Evolutionary conservation across 2,888 invertebrate species (phyloP).

Genomic region (Cataglyphis rosenhaueri): DNA sequence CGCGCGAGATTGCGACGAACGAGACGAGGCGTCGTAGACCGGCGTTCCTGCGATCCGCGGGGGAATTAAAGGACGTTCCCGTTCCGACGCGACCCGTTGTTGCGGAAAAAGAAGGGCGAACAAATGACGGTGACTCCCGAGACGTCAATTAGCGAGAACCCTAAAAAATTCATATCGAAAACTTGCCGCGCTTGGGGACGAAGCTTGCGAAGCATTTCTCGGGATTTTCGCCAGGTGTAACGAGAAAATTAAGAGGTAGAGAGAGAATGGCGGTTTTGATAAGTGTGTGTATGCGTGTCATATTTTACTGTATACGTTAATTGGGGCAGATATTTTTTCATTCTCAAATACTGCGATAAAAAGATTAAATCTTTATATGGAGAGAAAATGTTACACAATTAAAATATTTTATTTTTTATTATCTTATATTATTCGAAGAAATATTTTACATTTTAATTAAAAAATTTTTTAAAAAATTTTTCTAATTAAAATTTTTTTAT

Average conservation of each 20-base stretch:
- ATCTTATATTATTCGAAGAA: not conserved
- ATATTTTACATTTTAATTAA: not conserved
- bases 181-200: conserved; percentile 41
- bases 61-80: conserved; percentile 72
- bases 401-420: not conserved
- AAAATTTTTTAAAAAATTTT: not conserved
- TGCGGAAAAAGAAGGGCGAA: conserved; percentile 36
- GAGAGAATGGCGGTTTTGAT: not conserved
- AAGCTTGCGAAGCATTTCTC: conserved; percentile 27
- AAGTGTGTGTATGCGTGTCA: not conserved
- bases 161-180: conserved; percentile 57
- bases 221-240: not conserved
- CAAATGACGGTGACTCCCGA: conserved; percentile 68
- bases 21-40: not conserved
- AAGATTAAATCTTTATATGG: not conserved
- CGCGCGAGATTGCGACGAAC: conserved; percentile 32
- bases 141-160: conserved; percentile 69
- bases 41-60: conserved; percentile 55
- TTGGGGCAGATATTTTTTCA: not conserved
- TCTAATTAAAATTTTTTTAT: not conserved
- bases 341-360: not conserved
- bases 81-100: conserved; percentile 30
- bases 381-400: not conserved
- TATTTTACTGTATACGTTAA: not conserved
- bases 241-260: conserved; percentile 15